Percentiles rank a stretch among this genome's conserved stretches.
phyloP scores from a whole-genome alignment of 2,888 invertebrate genomes.

The Melipona bicolor region DNA sequence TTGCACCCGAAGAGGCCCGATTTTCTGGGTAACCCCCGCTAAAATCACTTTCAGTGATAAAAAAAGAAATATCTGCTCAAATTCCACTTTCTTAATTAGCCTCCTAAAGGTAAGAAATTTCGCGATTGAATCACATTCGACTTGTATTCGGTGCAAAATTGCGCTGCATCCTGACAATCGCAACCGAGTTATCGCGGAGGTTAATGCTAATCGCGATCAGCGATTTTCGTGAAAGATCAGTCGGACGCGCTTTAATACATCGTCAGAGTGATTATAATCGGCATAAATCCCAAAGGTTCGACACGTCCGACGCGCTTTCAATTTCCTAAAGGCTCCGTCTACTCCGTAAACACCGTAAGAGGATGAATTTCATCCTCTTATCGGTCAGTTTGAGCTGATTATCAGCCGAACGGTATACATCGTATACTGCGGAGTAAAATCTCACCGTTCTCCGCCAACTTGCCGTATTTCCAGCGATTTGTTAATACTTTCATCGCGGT shows the following conservation, averaged over 20 bases:
- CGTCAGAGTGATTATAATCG: slow-evolving; percentile 9
- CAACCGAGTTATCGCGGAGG: too few species aligned
- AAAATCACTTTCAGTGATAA: too few species aligned
- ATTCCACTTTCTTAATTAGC: too few species aligned
- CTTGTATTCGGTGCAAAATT: too few species aligned
- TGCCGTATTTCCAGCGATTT: slow-evolving; percentile 28
- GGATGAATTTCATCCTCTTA: slow-evolving; percentile 63
- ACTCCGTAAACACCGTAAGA: slow-evolving; percentile 48
- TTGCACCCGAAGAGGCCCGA: too few species aligned
- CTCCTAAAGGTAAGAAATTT: too few species aligned
- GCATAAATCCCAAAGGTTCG: slow-evolving; percentile 40
- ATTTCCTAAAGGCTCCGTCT: slow-evolving; percentile 36
- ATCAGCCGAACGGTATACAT: slow-evolving; percentile 46
- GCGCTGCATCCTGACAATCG: too few species aligned
- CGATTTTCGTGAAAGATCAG: neutral
- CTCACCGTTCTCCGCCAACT: neutral
- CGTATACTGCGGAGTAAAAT: slow-evolving; percentile 32
- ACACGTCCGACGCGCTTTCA: slow-evolving; percentile 36
- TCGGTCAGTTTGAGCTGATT: slow-evolving; percentile 62
- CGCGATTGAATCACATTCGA: too few species aligned
- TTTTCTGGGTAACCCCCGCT: too few species aligned
- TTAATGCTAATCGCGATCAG: too few species aligned
- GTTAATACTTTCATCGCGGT: slow-evolving; percentile 22
- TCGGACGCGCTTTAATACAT: slow-evolving; percentile 20
- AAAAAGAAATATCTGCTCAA: too few species aligned